Evolutionary conservation across 2,113 vertebrate species (phyloP).

Genomic region (Seriola aureovittata): DNA sequence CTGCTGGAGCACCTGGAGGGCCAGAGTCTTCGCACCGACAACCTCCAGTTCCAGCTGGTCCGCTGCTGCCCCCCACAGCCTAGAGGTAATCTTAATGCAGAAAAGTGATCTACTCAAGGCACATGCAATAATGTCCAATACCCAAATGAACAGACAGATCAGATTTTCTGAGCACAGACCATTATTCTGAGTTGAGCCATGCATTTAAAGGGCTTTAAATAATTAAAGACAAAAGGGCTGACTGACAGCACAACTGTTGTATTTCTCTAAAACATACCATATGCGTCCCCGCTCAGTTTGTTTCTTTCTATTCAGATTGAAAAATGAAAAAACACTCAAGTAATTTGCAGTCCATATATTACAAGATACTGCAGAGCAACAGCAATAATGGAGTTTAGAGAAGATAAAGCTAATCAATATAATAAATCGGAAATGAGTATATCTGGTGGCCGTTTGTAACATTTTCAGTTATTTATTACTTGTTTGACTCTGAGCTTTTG

Average conservation of each 20-base stretch:
- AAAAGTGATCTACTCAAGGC: neutral
- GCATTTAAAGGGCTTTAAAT: neutral
- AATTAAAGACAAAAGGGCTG: neutral
- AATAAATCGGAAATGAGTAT: neutral
- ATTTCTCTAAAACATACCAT: neutral
- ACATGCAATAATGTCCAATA: neutral
- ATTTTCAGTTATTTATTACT: neutral
- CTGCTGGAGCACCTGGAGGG: constrained; percentile 94
- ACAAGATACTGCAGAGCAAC: neutral
- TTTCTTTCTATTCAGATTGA: neutral
- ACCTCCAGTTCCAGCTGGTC: constrained; percentile 93
- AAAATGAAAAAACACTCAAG: neutral
- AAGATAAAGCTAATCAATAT: neutral
- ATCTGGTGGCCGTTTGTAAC: neutral
- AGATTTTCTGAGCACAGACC: neutral
- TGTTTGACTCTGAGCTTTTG: neutral
- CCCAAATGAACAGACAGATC: neutral
- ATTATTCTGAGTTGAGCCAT: neutral
- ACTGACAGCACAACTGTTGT: neutral
- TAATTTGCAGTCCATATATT: neutral
- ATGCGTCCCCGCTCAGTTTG: neutral
- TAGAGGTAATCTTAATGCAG: constrained; percentile 82
- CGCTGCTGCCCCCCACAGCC: constrained; percentile 96
- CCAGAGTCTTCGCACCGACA: constrained; percentile 93
- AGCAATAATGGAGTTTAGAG: neutral